Conservation (phyloP, 1,140 invertebrate species). For the Pseudomyrmex pallidus region DNA sequence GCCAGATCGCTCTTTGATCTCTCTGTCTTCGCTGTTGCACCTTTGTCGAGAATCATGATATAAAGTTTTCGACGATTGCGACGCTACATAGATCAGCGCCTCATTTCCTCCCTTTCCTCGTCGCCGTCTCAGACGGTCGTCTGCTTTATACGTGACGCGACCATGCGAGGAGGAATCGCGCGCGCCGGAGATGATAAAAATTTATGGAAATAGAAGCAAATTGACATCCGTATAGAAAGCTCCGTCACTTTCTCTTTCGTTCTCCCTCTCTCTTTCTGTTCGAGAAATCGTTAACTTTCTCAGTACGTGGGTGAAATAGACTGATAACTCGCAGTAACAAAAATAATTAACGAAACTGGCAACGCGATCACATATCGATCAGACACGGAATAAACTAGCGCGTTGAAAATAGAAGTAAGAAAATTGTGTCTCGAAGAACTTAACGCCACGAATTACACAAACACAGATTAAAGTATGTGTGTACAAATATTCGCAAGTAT, state of each 20-base stretch:
- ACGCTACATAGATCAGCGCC: slow-evolving; percentile 40
- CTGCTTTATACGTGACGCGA: slow-evolving; percentile 9
- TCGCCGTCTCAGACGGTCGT: neutral
- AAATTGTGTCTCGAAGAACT: neutral
- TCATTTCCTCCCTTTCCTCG: neutral
- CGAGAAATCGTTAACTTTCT: slow-evolving; percentile 31
- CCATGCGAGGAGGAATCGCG: slow-evolving; percentile 17
- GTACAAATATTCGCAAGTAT: neutral
- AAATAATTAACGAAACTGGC: slow-evolving; percentile 11
- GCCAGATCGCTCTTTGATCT: slow-evolving; percentile 45
- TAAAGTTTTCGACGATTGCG: slow-evolving; percentile 53
- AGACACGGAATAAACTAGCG: neutral
- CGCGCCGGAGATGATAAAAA: slow-evolving; percentile 42
- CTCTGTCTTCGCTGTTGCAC: slow-evolving; percentile 25
- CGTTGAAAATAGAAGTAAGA: neutral
- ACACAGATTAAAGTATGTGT: too few relatives aligned
- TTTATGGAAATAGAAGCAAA: slow-evolving; percentile 51
- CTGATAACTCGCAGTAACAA: neutral
- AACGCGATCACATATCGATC: slow-evolving; percentile 14
- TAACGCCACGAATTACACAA: neutral
- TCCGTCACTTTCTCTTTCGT: neutral
- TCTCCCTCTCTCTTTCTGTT: neutral
- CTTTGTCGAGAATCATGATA: slow-evolving; percentile 46
- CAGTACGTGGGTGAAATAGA: neutral
- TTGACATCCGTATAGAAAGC: slow-evolving; percentile 28